A percentile compares a stretch with the other conserved stretches of the same genome.
These are phyloP conservation scores for Syrrhaptes paradoxus DNA, from an alignment of 2,113 vertebrate genomes.

Conservation along the genomic window DNA sequence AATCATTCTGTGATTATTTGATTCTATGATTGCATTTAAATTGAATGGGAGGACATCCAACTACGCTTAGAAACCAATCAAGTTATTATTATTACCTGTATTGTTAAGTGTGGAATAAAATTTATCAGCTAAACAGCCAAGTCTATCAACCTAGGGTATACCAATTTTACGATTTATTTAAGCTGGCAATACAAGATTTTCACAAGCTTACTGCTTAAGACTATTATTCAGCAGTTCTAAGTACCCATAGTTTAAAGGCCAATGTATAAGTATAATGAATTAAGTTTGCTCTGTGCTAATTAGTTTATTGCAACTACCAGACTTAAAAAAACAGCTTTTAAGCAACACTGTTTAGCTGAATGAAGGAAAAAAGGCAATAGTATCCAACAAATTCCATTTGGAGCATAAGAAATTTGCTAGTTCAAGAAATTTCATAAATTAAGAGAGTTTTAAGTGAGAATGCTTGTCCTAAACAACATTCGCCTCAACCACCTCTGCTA, in stretches of 20 bases:
- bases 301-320: not conserved
- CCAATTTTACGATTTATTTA: not conserved
- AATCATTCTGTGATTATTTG: too few relatives aligned
- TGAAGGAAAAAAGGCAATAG: not conserved
- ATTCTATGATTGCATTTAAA: not conserved
- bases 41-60: not conserved
- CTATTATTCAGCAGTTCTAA: constrained; percentile 8
- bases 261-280: not conserved
- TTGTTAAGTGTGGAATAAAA: not conserved
- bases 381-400: not conserved
- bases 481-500: not conserved
- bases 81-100: not conserved
- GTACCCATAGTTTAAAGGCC: constrained; percentile 10
- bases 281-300: constrained; percentile 29
- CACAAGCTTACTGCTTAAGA: not conserved
- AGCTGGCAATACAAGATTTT: constrained; percentile 5
- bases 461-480: not conserved
- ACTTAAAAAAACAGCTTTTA: not conserved
- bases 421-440: not conserved
- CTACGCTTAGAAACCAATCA: not conserved
- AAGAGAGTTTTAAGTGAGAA: not conserved
- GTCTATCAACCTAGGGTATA: not conserved
- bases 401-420: not conserved
- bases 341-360: not conserved
- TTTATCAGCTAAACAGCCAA: not conserved